Base-by-base conservation (phyloP, 2,113 vertebrate species). In the Epinephelus fuscoguttatus region DNA sequence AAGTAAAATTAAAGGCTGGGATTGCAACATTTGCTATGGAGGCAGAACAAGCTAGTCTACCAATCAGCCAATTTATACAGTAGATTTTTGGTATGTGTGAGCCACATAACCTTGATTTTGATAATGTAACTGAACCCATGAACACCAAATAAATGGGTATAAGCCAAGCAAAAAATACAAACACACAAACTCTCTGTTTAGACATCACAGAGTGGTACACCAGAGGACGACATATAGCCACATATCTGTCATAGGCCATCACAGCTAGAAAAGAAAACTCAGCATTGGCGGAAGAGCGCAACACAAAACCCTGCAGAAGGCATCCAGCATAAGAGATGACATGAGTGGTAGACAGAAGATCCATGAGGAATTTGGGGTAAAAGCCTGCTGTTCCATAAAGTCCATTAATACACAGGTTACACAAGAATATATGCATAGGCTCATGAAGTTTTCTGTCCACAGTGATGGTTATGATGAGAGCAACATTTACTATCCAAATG, bases 321-420 rank as follows among this genome's bases (percentile, higher is more conserved):
- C 90, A 91, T 17, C 90, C 90, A 42, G 53, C 23, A 13, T 82
- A 73, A 64, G 90, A 89, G 18, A 91, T 89, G 0, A 86, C 61
- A 53, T 84, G 71, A 73, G 64, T n/a, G 6, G 23, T 2, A 8
- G 85, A 70, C 15, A 88, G 17, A 19, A 89, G 82, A 27, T 88
- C 90, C 0, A 1, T 30, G 53, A 91, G 83, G 10, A 89, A 88
- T 59, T 84, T 91, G 0, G 90, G 88, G 45, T 84, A 91, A 79
- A 91, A 89, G 0, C 87, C 74, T 66, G 63, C 18, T 17, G 75
- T 49, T 0, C 63, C 63, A 49, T 77, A 68, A 17, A 77, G 37
- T 45, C 37, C 37, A 55, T 77, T 77, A 6, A 76, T 27, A 0
- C 61, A 77, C 17, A 77, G 6, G 27, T 57, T 67, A 57, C 52